Percentiles rank a stretch among this genome's conserved stretches.
Evolutionary conservation across 2,113 vertebrate genomes (phyloP).

Genomic region (Leiothrix lutea): DNA sequence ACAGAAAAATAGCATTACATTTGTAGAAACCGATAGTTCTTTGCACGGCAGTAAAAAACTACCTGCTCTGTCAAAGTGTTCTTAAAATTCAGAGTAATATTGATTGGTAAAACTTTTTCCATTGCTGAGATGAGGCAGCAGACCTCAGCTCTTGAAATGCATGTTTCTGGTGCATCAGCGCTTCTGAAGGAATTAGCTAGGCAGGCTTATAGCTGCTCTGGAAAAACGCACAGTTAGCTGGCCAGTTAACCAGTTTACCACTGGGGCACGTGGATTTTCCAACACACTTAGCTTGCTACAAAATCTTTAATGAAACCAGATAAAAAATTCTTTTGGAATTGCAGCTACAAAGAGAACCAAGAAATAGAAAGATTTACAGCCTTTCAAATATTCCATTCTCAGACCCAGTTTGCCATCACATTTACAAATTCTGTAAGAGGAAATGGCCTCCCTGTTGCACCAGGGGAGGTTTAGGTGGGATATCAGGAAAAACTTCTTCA

Average conservation of each 20-base stretch:
- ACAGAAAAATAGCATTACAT: not conserved
- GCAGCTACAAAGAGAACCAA: not conserved
- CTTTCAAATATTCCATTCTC: not conserved
- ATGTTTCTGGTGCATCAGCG: rapidly evolving
- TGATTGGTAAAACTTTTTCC: not conserved
- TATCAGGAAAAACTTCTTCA: not conserved
- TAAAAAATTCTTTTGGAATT: not conserved
- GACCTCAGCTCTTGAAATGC: not conserved
- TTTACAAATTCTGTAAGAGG: not conserved
- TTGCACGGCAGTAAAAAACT: not conserved
- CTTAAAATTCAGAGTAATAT: not conserved
- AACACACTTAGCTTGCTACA: not conserved
- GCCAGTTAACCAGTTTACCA: not conserved
- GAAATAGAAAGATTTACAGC: not conserved
- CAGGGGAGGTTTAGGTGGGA: not conserved
- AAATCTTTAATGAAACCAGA: not conserved
- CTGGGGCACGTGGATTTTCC: not conserved
- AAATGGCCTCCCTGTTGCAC: not conserved
- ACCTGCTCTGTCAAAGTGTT: not conserved
- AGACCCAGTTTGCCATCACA: not conserved
- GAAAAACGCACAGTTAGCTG: not conserved
- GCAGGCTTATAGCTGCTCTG: not conserved
- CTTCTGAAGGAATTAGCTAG: not conserved
- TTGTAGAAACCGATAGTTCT: not conserved
- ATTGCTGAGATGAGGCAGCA: not conserved